Evolutionary conservation across 37 sponge, comb jelly and placozoan genomes (phyloP), one percentile per base, ranked within the genome.

Genomic region (Bolinopsis microptera): DNA sequence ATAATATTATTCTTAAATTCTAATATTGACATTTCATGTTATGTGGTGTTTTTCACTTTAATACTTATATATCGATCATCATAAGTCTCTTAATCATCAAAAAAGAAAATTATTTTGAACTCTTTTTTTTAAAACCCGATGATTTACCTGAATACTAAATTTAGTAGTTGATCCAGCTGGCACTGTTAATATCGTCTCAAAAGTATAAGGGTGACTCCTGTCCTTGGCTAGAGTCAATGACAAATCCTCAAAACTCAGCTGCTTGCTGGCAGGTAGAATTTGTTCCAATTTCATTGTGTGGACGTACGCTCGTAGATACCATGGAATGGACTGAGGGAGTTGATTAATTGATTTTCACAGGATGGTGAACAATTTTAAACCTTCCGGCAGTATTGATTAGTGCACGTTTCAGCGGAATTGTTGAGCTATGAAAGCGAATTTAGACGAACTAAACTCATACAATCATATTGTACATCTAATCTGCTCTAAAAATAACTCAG

Each of bases 281-380:
- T 93, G 83, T 39, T 38, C 70, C 16, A 93, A 69, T 22, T 39
- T 83, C 24, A 98, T 86, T 0, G 97, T 97, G 96, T 97, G 97
- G 13, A 95, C 38, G 92, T 93, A 96, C 35, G 97, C 61, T 18
- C 99, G 94, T 67, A 96, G 94, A 94, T 94, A 98, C 99, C 99
- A 98, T 1, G 99, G 99, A 22, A 98, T 94, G 93, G 96, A 95
- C 83, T 96, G 94, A 13, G 61, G 9, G 13, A 48, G 61, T 5
- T 48, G n/a, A n/a, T n/a, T n/a, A n/a, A n/a, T n/a, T n/a, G n/a
- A n/a, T n/a, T n/a, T n/a, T n/a, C n/a, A n/a, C n/a, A n/a, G n/a
- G n/a, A n/a, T n/a, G n/a, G n/a, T n/a, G n/a, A n/a, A n/a, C n/a
- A n/a, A n/a, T n/a, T n/a, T n/a, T n/a, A n/a, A n/a, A n/a, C n/a